phyloP scores from a whole-genome alignment of 35 echinoderm and acorn worm genomes.

The Heliocidaris tuberculata region DNA sequence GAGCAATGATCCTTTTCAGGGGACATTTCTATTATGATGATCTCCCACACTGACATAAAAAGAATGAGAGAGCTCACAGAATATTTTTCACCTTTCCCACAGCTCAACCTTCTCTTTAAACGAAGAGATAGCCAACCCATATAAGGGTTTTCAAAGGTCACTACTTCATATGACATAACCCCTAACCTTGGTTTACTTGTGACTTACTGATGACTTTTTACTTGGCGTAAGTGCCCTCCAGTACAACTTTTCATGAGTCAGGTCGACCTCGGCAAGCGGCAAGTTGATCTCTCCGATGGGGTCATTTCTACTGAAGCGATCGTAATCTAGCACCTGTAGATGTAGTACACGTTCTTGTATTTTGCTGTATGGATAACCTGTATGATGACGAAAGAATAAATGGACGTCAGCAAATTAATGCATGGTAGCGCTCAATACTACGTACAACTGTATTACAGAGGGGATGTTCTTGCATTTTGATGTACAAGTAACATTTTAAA shows the following conservation, averaged over 20 bases:
- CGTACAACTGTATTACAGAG: not conserved
- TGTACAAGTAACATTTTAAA: too few relatives aligned
- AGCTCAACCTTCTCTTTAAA: too few relatives aligned
- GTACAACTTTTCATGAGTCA: constrained; percentile 77
- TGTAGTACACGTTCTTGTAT: constrained; percentile 90
- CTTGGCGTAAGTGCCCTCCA: constrained; percentile 85
- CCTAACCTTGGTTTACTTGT: not conserved
- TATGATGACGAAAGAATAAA: not conserved
- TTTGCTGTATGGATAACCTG: constrained; percentile 96
- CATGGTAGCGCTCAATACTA: not conserved
- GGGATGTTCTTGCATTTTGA: not conserved
- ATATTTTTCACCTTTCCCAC: too few relatives aligned
- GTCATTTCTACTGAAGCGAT: constrained; percentile 95
- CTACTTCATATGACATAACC: too few relatives aligned
- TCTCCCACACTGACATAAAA: too few relatives aligned
- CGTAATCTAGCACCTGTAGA: constrained; percentile 94
- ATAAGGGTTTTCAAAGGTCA: too few relatives aligned
- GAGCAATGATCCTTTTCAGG: too few relatives aligned
- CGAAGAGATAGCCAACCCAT: too few relatives aligned
- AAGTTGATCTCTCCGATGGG: constrained; percentile 94
- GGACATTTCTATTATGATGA: too few relatives aligned
- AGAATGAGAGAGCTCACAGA: too few relatives aligned
- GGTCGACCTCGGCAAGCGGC: constrained; percentile 86
- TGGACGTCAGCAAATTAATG: not conserved
- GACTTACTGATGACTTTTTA: constrained; percentile 91